Evolutionary conservation across 1,140 invertebrate genomes (phyloP), one percentile per base, ranked within the genome.

Genomic region (Solenopsis invicta): DNA sequence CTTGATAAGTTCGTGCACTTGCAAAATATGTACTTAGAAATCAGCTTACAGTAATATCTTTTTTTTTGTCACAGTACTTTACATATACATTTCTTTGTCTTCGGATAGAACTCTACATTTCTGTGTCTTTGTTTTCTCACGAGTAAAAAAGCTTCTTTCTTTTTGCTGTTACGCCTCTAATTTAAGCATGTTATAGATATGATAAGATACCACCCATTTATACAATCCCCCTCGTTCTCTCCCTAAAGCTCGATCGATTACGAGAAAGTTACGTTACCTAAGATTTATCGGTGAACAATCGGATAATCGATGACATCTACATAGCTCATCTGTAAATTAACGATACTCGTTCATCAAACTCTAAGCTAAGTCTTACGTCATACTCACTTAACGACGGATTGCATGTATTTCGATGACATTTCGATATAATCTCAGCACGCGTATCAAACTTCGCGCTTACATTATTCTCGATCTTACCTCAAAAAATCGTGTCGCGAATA

Each of bases 1-100:
- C 71, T 87, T 88, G 87, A 87, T 90, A 90, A 88, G 67, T 90
- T 72, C 88, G 87, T 93, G 87, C 87, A 91, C 67, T 93, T 93
- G 92, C 91, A 93, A 92, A 93, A 93, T 91, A 82, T 90, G 90
- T 88, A 86, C 90, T 94, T 93, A 93, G 91, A 94, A 94, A 93
- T 93, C 90, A 88, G 85, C 91, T 94, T 93, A 91, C 9, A 61
- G 12, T 87, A 77, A 66, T 89, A 77, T 87, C 62, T 90, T 81
- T 91, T 87, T 64, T 91, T 90, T 91, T 41, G 41, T 87, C 84
- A 90, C 85, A 82, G 75, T 92, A 90, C 67, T 93, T 92, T 86
- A 87, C 84, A 91, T 88, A 86, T 72, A 90, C 88, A 34, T 54
- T 8, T 59, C 66, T 78, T 45, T 37, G 50, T 87, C 34, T 10